Percentiles rank a stretch among this genome's conserved stretches.
These are phyloP conservation scores for Diarsia rubi DNA, from an alignment of 2,888 invertebrate species.

Conservation along the genomic window DNA sequence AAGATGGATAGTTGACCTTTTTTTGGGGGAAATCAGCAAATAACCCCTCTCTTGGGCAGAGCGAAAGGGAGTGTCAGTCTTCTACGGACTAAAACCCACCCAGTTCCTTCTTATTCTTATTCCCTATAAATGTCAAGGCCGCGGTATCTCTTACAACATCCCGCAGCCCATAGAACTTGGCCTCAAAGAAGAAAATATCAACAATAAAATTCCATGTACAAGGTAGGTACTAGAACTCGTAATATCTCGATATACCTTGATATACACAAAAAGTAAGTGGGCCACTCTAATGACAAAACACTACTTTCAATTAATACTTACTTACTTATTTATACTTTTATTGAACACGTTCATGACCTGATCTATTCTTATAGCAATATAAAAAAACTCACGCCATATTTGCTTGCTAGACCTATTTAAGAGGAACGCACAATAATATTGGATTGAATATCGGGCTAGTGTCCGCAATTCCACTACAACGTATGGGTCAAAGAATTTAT, in stretches of 20 bases:
- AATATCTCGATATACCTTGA: neutral
- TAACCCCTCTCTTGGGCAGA: too few relatives aligned
- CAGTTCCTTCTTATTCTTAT: too few relatives aligned
- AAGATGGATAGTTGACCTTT: too few relatives aligned
- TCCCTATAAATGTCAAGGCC: too few relatives aligned
- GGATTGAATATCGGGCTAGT: neutral
- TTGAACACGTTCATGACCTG: neutral
- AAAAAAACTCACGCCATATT: slow-evolving; percentile 38
- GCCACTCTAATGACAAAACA: slow-evolving; percentile 21
- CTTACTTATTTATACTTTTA: too few relatives aligned
- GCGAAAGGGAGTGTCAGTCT: too few relatives aligned
- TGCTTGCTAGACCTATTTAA: slow-evolving; percentile 1
- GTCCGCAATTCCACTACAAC: neutral
- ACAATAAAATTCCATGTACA: neutral
- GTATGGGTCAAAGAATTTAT: neutral
- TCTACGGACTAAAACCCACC: too few relatives aligned
- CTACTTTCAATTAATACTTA: slow-evolving; percentile 15
- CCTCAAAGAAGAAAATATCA: neutral
- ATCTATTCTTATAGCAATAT: slow-evolving; percentile 21
- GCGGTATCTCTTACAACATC: too few relatives aligned
- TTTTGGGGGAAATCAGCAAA: too few relatives aligned
- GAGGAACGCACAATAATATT: neutral
- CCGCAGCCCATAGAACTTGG: too few relatives aligned
- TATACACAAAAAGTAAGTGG: slow-evolving; percentile 9
- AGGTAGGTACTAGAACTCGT: neutral